A percentile compares a stretch with the other conserved stretches of the same genome.
Conservation (phyloP, 1,140 invertebrate genomes). For the Drosophila trapezifrons region DNA sequence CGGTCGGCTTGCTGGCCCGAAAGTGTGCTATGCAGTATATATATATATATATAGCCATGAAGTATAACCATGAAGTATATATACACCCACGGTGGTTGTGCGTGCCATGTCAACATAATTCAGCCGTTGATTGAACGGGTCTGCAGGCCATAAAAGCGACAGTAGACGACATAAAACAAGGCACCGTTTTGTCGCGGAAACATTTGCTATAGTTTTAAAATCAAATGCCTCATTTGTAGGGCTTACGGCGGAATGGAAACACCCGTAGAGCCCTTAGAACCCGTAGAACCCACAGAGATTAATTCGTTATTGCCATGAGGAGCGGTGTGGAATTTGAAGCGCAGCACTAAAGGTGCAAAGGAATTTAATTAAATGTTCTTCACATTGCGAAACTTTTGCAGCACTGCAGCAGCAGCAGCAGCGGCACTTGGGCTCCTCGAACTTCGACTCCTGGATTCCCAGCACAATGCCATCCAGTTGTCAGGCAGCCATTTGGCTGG, state of each 20-base stretch:
- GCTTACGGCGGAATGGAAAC: constrained; percentile 44
- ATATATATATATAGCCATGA: background rate
- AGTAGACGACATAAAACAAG: constrained; percentile 64
- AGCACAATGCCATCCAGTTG: constrained; percentile 55
- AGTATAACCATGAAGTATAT: background rate
- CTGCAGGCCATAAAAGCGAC: constrained; percentile 48
- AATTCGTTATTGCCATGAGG: constrained; percentile 69
- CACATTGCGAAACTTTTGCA: constrained; percentile 62
- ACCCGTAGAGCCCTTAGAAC: no score
- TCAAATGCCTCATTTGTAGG: constrained; percentile 75
- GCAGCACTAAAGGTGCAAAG: constrained; percentile 82
- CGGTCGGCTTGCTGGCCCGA: constrained; percentile 26
- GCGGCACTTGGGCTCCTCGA: background rate
- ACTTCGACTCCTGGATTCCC: constrained; percentile 3
- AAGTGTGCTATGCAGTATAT: constrained; percentile 28
- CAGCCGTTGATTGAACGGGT: constrained; percentile 70
- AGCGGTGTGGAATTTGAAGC: constrained; percentile 74
- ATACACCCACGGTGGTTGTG: constrained; percentile 43
- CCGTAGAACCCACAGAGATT: constrained; percentile 70
- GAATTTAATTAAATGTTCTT: constrained; percentile 81
- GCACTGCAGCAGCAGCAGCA: constrained; percentile 31
- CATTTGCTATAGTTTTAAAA: constrained; percentile 73
- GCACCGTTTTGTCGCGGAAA: constrained; percentile 65
- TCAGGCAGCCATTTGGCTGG: constrained; percentile 49
- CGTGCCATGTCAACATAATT: constrained; percentile 77